These are phyloP conservation scores for Siphlonurus alternatus DNA, from an alignment of 2,888 invertebrate genomes.

Conservation along the genomic window DNA sequence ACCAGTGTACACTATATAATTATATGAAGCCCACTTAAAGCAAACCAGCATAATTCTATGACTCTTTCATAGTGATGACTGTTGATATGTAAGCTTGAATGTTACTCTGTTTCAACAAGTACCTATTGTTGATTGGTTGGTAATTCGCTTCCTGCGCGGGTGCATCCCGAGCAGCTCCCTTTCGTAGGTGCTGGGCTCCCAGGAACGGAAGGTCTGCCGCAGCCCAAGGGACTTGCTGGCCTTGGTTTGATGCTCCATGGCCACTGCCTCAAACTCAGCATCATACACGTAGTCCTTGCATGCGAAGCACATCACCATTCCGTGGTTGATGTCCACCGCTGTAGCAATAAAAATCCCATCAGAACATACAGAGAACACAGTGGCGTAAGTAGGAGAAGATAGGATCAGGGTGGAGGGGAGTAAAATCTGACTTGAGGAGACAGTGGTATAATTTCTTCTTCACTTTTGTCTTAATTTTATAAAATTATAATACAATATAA, in stretches of 20 bases:
- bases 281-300: slow-evolving; percentile 85
- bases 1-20: no score
- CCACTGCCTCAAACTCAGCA: slow-evolving; percentile 30
- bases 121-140: slow-evolving; percentile 68
- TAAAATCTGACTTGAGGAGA: no score
- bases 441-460: no score
- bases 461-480: no score
- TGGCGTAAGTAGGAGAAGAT: no score
- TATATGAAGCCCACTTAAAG: no score
- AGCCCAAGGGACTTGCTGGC: slow-evolving; percentile 19
- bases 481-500: no score
- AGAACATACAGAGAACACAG: neutral
- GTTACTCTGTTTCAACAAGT: no score
- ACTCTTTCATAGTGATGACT: no score
- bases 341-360: slow-evolving; percentile 14
- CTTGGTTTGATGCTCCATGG: slow-evolving; percentile 21
- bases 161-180: slow-evolving; percentile 56
- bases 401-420: no score
- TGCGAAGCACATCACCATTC: slow-evolving; percentile 73
- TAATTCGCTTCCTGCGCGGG: slow-evolving; percentile 59
- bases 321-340: slow-evolving; percentile 76
- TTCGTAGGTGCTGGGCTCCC: slow-evolving; percentile 65
- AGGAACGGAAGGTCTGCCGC: slow-evolving; percentile 42
- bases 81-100: no score
- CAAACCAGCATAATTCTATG: no score